Evolutionary conservation across 2,113 vertebrate genomes (phyloP).

Genomic region (Mormyrus lacerda): DNA sequence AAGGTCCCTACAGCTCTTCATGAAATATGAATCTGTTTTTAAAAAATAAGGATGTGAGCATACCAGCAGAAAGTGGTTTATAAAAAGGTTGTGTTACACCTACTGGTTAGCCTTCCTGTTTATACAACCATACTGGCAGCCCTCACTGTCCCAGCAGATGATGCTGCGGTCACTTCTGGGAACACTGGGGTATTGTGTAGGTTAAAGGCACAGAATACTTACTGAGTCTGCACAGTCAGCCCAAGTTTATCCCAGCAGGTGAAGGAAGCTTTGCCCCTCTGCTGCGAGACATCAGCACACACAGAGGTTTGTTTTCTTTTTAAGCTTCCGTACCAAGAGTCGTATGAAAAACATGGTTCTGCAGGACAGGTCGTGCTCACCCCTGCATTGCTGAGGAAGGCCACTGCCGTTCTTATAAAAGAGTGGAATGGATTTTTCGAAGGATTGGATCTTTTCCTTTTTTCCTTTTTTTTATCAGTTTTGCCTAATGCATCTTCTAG

Average conservation of each 20-base stretch:
- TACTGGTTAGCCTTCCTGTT: background rate
- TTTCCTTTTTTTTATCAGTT: background rate
- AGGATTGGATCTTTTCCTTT: background rate
- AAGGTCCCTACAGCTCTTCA: background rate
- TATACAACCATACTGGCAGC: background rate
- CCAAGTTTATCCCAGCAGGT: slow-evolving; percentile 4
- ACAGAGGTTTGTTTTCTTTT: background rate
- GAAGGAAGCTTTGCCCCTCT: background rate
- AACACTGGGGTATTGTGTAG: background rate
- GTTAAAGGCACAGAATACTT: background rate
- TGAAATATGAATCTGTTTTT: background rate
- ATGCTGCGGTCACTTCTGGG: background rate
- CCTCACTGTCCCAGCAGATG: background rate
- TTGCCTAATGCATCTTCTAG: background rate
- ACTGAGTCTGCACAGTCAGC: background rate
- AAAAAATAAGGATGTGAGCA: background rate
- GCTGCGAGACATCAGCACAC: background rate
- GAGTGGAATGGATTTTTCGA: background rate
- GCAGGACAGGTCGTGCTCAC: background rate
- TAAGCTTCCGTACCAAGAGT: background rate
- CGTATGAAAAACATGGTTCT: background rate
- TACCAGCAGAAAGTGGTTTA: background rate
- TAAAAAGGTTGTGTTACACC: background rate
- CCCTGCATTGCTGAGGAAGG: background rate
- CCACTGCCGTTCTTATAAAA: background rate